Conservation (phyloP, 1,140 invertebrate species). For the Drosophila watanabei region DNA sequence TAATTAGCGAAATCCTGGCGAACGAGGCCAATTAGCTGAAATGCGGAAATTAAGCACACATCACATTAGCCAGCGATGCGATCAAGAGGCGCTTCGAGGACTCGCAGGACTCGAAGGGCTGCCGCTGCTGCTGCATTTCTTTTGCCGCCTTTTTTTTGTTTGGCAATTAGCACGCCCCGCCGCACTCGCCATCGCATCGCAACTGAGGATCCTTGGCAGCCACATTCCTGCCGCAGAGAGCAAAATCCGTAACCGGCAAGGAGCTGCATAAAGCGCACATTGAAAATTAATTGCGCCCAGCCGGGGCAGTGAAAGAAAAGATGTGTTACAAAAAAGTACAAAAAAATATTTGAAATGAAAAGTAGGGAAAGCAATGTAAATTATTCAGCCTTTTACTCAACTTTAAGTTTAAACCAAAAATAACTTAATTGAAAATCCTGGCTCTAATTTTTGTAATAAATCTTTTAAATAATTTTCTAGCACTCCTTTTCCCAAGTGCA, state of each 20-base stretch:
- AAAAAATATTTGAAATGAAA: background rate
- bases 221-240: constrained; percentile 33
- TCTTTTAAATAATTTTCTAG: background rate
- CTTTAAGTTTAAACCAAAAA: too few relatives aligned
- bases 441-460: background rate
- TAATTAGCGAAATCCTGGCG: constrained; percentile 57
- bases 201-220: constrained; percentile 45
- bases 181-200: constrained; percentile 44
- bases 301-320: background rate
- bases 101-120: constrained; percentile 28
- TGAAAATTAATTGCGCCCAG: constrained; percentile 78
- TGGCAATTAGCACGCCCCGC: constrained; percentile 71
- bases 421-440: background rate
- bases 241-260: constrained; percentile 52
- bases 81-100: constrained; percentile 42
- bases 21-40: constrained; percentile 59
- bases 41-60: constrained; percentile 58
- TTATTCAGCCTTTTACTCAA: too few relatives aligned
- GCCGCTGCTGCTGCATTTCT: constrained; percentile 34
- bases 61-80: constrained; percentile 50
- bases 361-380: too few relatives aligned
- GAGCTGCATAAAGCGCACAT: constrained; percentile 75
- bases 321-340: background rate
- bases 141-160: constrained; percentile 43
- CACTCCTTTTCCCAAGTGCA: background rate